Percentiles rank a stretch among this genome's conserved stretches.
Conservation (phyloP, 2,797 vertebrate genomes). For the Enteromius argenteus region DNA sequence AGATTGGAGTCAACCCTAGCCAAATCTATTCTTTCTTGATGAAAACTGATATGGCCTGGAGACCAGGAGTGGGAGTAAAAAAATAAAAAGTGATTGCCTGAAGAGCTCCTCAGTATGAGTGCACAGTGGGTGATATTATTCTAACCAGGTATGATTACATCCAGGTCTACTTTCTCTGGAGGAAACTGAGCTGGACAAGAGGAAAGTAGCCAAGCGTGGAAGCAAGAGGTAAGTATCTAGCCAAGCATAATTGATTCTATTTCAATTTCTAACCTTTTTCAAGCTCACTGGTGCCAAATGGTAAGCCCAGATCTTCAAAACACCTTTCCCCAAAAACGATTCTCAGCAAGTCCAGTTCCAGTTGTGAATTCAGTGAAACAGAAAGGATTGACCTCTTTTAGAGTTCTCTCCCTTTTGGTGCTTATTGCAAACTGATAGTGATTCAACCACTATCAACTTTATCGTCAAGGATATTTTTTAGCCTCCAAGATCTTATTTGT, state of each 20-base stretch:
- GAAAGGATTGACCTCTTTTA: background rate
- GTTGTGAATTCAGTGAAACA: background rate
- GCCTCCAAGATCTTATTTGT: background rate
- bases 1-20: slow-evolving; percentile 13
- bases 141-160: slow-evolving; percentile 48
- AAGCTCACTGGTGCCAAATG: background rate
- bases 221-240: slow-evolving; percentile 16
- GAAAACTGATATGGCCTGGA: slow-evolving; percentile 48
- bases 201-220: slow-evolving; percentile 25
- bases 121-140: slow-evolving; percentile 51
- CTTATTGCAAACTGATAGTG: background rate
- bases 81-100: slow-evolving; percentile 48
- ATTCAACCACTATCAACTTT: background rate
- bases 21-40: slow-evolving; percentile 38
- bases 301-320: background rate
- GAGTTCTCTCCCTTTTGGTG: background rate
- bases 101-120: slow-evolving; percentile 31
- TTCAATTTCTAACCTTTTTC: slow-evolving; percentile 17
- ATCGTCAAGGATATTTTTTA: background rate
- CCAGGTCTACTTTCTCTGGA: slow-evolving; percentile 17
- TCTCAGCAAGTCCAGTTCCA: background rate
- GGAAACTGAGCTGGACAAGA: slow-evolving; percentile 32
- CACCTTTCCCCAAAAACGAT: background rate
- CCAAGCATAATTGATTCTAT: slow-evolving; percentile 30
- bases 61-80: slow-evolving; percentile 45